Evolutionary conservation across 2,797 vertebrate species (phyloP).

Genomic region (Spinus pinus): DNA sequence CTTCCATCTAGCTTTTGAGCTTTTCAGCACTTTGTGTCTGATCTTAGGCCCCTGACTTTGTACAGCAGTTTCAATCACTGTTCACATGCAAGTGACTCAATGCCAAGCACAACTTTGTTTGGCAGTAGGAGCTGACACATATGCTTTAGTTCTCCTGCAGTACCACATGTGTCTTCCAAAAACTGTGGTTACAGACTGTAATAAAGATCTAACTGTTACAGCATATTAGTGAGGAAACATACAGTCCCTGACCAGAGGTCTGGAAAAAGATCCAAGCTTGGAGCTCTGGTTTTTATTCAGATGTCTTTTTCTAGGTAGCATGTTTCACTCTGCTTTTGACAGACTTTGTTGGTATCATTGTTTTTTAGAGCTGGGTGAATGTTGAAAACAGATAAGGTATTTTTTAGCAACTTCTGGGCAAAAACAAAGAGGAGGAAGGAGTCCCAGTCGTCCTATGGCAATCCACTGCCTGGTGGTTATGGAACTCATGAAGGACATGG

Average conservation of each 20-base stretch:
- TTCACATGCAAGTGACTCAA: not conserved
- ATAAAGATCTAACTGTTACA: slow-evolving; percentile 20
- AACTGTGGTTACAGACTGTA: not conserved
- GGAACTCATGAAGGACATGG: not conserved
- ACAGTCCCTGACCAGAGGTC: not conserved
- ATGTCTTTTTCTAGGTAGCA: not conserved
- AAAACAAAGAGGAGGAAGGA: not conserved
- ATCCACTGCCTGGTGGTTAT: not conserved
- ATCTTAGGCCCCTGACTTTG: slow-evolving; percentile 24
- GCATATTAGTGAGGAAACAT: not conserved
- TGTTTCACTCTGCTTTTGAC: not conserved
- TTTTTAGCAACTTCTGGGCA: not conserved
- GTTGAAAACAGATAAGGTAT: not conserved
- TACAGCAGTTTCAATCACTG: slow-evolving; percentile 43
- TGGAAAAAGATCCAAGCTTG: not conserved
- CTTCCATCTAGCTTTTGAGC: not conserved
- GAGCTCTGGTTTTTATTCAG: not conserved
- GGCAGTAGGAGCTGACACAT: slow-evolving; percentile 32
- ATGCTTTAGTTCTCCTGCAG: not conserved
- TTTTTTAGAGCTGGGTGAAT: not conserved
- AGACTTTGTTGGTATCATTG: not conserved
- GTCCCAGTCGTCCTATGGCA: not conserved
- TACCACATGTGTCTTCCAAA: slow-evolving; percentile 20
- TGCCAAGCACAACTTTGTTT: slow-evolving; percentile 57
- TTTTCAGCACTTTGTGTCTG: slow-evolving; percentile 26